A percentile compares a stretch with the other conserved stretches of the same genome.
These are phyloP conservation scores for Drosophila yooni DNA, from an alignment of 2,888 invertebrate species.

Conservation along the genomic window DNA sequence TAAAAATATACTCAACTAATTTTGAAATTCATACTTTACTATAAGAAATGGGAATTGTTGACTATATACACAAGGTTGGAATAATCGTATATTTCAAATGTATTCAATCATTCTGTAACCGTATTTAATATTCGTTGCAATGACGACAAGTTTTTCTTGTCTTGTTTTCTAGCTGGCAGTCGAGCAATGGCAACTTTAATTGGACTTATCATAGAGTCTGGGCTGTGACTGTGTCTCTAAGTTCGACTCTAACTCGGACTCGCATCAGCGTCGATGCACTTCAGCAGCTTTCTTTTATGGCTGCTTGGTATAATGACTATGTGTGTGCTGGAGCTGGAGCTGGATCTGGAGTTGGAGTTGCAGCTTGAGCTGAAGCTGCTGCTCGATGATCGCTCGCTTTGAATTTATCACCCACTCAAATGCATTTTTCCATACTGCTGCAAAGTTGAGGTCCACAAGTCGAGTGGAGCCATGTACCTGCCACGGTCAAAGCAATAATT, in stretches of 20 bases:
- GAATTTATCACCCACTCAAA: conserved; percentile 80
- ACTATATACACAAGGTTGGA: not conserved
- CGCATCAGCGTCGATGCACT: conserved; percentile 49
- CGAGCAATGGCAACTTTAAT: conserved; percentile 72
- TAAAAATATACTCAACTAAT: not conserved
- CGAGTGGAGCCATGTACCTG: conserved; percentile 81
- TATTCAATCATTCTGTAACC: conserved; percentile 4
- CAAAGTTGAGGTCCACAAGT: conserved; percentile 32
- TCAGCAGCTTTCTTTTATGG: conserved; percentile 77
- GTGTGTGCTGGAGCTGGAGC: conserved; percentile 25
- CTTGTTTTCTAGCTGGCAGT: conserved; percentile 33
- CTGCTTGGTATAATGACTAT: conserved; percentile 71
- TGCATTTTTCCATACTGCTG: conserved; percentile 73
- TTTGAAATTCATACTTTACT: not conserved
- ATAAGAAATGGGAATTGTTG: not conserved
- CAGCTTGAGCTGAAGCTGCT: conserved; percentile 16
- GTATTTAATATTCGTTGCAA: conserved; percentile 38
- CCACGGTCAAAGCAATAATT: conserved; percentile 83
- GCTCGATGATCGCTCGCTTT: conserved; percentile 56
- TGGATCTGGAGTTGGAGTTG: not conserved
- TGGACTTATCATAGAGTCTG: conserved; percentile 75
- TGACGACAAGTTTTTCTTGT: not conserved
- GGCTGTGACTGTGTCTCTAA: conserved; percentile 35
- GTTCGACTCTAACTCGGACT: conserved; percentile 21
- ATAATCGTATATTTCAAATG: not conserved